Percentiles rank a stretch among this genome's conserved stretches.
phyloP scores from a whole-genome alignment of 35 echinoderm and acorn worm species.

The Anneissia japonica region DNA sequence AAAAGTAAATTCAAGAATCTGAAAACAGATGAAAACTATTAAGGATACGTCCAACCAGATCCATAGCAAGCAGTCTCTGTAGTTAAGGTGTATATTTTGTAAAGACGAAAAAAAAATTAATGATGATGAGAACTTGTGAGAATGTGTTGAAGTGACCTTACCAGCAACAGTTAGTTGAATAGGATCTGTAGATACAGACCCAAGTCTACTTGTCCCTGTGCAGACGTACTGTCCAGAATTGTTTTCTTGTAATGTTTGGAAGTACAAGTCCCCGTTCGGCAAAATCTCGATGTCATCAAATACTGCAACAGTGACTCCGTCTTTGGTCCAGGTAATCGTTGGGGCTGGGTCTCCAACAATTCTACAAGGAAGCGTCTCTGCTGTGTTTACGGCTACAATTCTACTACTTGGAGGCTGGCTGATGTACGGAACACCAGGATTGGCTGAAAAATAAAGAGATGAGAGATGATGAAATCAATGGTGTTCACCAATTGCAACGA shows the following conservation, averaged over 20 bases:
- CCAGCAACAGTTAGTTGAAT: constrained; percentile 58
- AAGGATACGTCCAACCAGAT: no score
- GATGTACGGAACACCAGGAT: constrained; percentile 83
- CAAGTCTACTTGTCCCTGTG: constrained; percentile 63
- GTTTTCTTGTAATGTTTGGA: constrained; percentile 18
- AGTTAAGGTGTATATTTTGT: no score
- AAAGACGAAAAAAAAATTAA: no score
- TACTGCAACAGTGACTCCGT: constrained; percentile 22
- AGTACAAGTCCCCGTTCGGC: constrained; percentile 46
- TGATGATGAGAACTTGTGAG: no score
- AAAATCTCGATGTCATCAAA: constrained; percentile 14
- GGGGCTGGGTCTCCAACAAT: constrained; percentile 86
- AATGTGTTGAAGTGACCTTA: no score
- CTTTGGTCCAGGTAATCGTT: constrained; percentile 41
- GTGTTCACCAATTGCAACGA: no score
- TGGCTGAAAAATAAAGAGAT: constrained; percentile 27
- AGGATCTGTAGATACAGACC: constrained; percentile 40
- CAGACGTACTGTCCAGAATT: constrained; percentile 75
- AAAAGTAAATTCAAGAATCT: no score
- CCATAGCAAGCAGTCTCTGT: no score
- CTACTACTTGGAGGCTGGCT: constrained; percentile 51
- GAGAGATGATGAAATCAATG: background rate
- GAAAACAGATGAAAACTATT: no score
- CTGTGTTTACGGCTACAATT: constrained; percentile 39
- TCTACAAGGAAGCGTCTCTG: constrained; percentile 44